Evolutionary conservation across 1,140 invertebrate genomes (phyloP).

Genomic region (Papilio aristodemus): DNA sequence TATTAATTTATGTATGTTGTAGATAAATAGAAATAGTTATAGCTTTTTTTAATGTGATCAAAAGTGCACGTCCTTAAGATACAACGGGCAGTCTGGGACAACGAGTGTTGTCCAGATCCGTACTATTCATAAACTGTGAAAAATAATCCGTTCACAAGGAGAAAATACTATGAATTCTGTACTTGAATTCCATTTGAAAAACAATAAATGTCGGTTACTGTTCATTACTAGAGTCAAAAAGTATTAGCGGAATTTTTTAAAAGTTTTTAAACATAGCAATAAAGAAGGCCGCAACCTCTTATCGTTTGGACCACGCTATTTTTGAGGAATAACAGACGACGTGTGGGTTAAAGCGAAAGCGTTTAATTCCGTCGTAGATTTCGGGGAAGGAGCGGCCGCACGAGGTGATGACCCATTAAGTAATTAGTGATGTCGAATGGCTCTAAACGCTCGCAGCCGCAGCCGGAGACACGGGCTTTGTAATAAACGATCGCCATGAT

Average conservation of each 20-base stretch:
- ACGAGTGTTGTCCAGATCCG: too few species aligned
- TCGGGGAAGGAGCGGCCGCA: constrained; percentile 40
- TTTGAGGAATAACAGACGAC: constrained; percentile 36
- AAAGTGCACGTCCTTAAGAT: too few species aligned
- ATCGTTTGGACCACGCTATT: constrained; percentile 30
- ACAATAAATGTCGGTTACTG: too few species aligned
- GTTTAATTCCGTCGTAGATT: constrained; percentile 53
- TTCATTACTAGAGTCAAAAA: too few species aligned
- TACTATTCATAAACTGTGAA: too few species aligned
- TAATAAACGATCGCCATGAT: neutral
- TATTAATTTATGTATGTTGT: neutral
- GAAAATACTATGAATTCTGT: too few species aligned
- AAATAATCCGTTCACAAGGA: too few species aligned
- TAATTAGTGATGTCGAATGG: constrained; percentile 42
- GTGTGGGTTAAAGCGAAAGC: constrained; percentile 36
- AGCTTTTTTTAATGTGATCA: neutral
- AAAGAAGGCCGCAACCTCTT: constrained; percentile 34
- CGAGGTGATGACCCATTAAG: constrained; percentile 51
- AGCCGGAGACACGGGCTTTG: neutral
- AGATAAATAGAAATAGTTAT: neutral
- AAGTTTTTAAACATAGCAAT: neutral
- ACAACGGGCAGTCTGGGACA: too few species aligned
- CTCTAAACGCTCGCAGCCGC: neutral
- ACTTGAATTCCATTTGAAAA: too few species aligned
- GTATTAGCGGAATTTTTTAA: neutral